Evolutionary conservation across 1,140 invertebrate species (phyloP).

Genomic region (Drosophila ficusphila): DNA sequence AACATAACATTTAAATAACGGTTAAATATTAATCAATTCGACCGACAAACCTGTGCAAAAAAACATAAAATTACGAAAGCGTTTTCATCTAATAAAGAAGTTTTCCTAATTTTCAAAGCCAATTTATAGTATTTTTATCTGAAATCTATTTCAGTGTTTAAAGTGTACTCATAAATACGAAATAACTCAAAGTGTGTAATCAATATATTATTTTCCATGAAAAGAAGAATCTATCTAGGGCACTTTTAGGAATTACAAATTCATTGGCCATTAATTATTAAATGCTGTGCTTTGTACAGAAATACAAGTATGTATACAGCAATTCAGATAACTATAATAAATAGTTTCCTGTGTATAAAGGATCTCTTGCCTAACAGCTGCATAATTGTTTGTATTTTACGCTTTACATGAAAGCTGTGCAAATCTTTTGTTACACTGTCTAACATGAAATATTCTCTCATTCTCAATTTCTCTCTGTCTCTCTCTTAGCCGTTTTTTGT

Average conservation of each 20-base stretch:
- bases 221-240: not conserved
- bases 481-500: conserved; percentile 57
- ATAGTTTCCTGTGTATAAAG: not conserved
- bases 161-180: not conserved
- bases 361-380: conserved; percentile 42
- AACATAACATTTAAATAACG: no score
- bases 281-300: not conserved
- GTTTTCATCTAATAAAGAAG: no score
- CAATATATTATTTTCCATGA: not conserved
- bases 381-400: conserved; percentile 83
- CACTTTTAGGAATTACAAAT: not conserved
- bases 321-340: no score
- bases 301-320: not conserved
- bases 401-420: conserved; percentile 82
- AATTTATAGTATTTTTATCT: no score
- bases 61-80: no score
- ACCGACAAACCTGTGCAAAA: no score
- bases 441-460: conserved; percentile 48
- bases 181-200: not conserved
- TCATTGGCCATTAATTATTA: not conserved
- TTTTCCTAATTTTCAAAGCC: no score
- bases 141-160: no score
- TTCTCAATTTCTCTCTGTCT: not conserved
- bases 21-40: no score
- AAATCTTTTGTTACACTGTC: conserved; percentile 81